These are phyloP conservation scores for Hermaeophaga mercurialis DNA, from an alignment of 2,888 invertebrate species.

Conservation along the genomic window DNA sequence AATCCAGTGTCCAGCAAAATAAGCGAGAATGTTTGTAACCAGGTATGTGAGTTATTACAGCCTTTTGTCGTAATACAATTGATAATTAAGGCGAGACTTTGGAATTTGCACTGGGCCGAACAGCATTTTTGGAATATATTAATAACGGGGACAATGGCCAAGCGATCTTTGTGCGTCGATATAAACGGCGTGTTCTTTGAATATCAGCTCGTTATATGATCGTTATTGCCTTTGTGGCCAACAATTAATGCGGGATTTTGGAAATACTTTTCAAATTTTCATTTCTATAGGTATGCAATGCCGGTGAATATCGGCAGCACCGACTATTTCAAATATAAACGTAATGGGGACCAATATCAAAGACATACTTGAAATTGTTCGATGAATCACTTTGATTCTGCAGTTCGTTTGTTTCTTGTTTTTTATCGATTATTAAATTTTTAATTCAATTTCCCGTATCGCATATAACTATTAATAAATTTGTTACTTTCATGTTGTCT, in stretches of 20 bases:
- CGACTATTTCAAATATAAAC: conserved; percentile 14
- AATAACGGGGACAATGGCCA: conserved; percentile 43
- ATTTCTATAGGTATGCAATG: conserved; percentile 28
- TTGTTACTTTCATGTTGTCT: too few species aligned
- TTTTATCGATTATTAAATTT: too few species aligned
- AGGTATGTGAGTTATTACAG: conserved; percentile 52
- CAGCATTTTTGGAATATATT: conserved; percentile 49
- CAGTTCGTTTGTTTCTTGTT: too few species aligned
- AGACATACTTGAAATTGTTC: conserved; percentile 13
- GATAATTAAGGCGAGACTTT: conserved; percentile 48
- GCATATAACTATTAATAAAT: too few species aligned
- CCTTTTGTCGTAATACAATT: conserved; percentile 48
- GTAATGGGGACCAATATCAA: background rate
- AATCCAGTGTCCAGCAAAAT: conserved; percentile 24
- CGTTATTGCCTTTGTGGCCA: conserved; percentile 22
- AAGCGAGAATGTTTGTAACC: conserved; percentile 34
- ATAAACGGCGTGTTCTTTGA: conserved; percentile 13
- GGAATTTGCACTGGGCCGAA: conserved; percentile 43
- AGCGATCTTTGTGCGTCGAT: conserved; percentile 18
- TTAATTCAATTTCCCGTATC: too few species aligned
- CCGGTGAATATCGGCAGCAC: conserved; percentile 1
- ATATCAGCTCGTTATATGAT: conserved; percentile 18
- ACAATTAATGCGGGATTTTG: conserved; percentile 23
- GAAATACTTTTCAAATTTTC: conserved; percentile 17
- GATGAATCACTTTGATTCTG: too few species aligned